Percentiles rank a stretch among this genome's conserved stretches.
Conservation (phyloP, 2,113 vertebrate species). For the Acinonyx jubatus region DNA sequence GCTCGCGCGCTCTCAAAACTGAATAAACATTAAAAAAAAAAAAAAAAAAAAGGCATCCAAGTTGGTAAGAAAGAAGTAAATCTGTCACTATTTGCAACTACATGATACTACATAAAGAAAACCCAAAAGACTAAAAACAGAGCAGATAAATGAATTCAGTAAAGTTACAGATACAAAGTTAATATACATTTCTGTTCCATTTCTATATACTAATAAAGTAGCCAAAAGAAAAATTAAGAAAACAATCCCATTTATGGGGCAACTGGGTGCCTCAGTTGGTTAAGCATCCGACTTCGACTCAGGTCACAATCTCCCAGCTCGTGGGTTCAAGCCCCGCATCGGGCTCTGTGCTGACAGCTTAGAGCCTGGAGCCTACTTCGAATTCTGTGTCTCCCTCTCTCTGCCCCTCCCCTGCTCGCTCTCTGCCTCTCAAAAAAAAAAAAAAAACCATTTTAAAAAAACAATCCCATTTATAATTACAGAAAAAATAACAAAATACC, state of each 20-base stretch:
- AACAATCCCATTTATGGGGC: background rate
- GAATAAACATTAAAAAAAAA: background rate
- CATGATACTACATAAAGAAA: background rate
- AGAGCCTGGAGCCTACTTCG: no score
- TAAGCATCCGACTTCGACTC: no score
- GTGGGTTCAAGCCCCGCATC: no score
- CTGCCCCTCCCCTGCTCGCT: no score
- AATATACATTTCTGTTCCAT: background rate
- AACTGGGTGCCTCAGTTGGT: no score
- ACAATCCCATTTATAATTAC: background rate
- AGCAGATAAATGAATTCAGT: background rate
- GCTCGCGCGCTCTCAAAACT: no score
- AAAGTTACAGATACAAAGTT: background rate
- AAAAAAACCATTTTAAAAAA: background rate
- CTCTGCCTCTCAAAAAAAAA: no score
- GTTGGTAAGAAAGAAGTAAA: background rate
- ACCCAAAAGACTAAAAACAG: background rate
- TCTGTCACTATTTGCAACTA: background rate
- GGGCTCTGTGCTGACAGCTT: no score
- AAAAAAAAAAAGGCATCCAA: background rate
- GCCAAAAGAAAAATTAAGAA: background rate
- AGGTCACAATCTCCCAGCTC: no score
- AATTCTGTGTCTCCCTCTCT: no score
- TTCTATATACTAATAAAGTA: background rate
- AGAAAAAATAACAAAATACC: background rate